phyloP scores from a whole-genome alignment of 92 coral and sea anemone species.

The Meandrina meandrites region DNA sequence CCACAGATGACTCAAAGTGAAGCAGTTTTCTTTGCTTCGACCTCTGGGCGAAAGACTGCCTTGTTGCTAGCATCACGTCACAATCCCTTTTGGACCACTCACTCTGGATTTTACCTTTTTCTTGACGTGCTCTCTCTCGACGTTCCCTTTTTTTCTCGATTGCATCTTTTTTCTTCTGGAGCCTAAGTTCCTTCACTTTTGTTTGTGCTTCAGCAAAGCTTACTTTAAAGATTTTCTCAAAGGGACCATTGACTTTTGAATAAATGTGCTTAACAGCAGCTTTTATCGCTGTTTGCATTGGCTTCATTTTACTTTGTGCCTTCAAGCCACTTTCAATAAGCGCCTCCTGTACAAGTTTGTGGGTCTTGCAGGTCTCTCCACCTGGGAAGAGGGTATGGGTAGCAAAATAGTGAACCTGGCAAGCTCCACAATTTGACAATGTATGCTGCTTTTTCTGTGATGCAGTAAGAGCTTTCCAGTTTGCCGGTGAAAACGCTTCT shows the following conservation, averaged over 20 bases:
- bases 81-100: slow-evolving; percentile 7
- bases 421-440: slow-evolving; percentile 20
- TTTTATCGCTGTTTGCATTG: slow-evolving; percentile 23
- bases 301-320: not conserved
- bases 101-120: not conserved
- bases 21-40: not conserved
- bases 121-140: slow-evolving; percentile 6
- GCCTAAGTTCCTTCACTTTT: slow-evolving; percentile 34
- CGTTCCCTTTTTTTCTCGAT: slow-evolving; percentile 1
- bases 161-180: slow-evolving; percentile 22
- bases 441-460: slow-evolving; percentile 6
- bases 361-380: not conserved
- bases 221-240: slow-evolving; percentile 35
- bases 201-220: slow-evolving; percentile 52
- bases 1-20: not conserved
- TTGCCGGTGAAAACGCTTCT: not conserved
- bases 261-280: slow-evolving; percentile 36
- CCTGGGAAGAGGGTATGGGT: slow-evolving; percentile 5
- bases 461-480: slow-evolving; percentile 12
- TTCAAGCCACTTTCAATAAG: not conserved
- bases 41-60: slow-evolving; percentile 10
- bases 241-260: slow-evolving; percentile 24
- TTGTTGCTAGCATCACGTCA: not conserved
- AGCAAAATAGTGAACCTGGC: slow-evolving; percentile 9
- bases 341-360: not conserved